Evolutionary conservation across 2,888 invertebrate genomes (phyloP).

Genomic region (Omphaloscelis lunosa): DNA sequence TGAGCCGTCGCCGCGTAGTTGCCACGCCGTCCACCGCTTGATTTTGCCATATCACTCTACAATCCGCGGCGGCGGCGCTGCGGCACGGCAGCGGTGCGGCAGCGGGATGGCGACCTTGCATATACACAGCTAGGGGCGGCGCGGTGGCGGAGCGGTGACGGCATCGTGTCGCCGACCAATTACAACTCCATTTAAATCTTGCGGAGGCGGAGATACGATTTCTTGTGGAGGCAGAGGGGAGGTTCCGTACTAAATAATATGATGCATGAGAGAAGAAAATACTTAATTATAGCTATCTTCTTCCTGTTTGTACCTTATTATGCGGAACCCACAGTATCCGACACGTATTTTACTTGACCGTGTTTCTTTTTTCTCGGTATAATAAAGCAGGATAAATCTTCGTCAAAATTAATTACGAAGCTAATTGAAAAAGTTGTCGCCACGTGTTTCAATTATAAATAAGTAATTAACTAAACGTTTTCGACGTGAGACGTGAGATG

Average conservation of each 20-base stretch:
- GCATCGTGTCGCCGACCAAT: too few species aligned
- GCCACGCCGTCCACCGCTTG: too few species aligned
- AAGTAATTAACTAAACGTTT: conserved; percentile 30
- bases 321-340: background rate
- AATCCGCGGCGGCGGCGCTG: too few species aligned
- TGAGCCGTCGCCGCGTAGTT: too few species aligned
- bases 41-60: too few species aligned
- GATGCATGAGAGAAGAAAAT: background rate
- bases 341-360: conserved; percentile 11
- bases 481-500: conserved; percentile 6
- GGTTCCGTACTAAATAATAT: background rate
- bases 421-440: conserved; percentile 43
- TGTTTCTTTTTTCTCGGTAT: background rate
- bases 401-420: conserved; percentile 30
- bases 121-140: too few species aligned
- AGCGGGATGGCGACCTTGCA: too few species aligned
- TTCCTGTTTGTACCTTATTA: background rate
- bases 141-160: too few species aligned
- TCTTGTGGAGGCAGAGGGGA: background rate
- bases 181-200: too few species aligned
- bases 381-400: conserved; percentile 23
- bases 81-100: too few species aligned
- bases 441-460: conserved; percentile 36
- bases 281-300: background rate
- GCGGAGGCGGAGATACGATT: too few species aligned